A percentile compares a stretch with the other conserved stretches of the same genome.
Evolutionary conservation across 2,113 vertebrate species (phyloP).

Genomic region (Carollia perspicillata): DNA sequence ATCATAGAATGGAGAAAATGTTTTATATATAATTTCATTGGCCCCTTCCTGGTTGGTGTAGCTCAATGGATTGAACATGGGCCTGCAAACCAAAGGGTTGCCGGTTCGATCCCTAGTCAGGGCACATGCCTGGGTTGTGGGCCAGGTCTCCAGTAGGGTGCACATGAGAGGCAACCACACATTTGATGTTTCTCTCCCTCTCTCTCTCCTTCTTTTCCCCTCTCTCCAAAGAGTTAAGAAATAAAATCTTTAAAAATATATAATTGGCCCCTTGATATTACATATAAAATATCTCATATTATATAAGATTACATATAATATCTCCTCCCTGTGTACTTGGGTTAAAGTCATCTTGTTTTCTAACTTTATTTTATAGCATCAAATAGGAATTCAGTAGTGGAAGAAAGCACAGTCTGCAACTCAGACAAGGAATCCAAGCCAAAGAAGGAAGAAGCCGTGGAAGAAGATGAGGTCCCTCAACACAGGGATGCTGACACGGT

Average conservation of each 20-base stretch:
- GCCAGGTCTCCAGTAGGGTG: too few species aligned
- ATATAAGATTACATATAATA: background rate
- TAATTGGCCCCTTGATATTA: background rate
- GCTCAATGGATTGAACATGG: too few species aligned
- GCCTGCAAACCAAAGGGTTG: too few species aligned
- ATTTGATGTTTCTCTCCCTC: too few species aligned
- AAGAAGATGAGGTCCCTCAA: background rate
- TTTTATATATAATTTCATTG: background rate
- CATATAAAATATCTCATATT: background rate
- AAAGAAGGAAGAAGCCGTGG: background rate
- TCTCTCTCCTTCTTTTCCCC: too few species aligned
- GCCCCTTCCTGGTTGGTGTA: background rate
- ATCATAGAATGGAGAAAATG: background rate
- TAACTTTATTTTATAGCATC: conserved; percentile 30
- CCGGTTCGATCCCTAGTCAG: too few species aligned
- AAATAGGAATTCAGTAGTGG: background rate
- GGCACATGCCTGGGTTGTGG: too few species aligned
- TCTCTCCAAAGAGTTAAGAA: too few species aligned
- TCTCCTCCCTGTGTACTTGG: background rate
- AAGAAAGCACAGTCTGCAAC: background rate
- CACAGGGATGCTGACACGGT: background rate
- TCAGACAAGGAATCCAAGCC: background rate
- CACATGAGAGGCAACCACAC: too few species aligned
- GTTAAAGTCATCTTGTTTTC: conserved; percentile 38
- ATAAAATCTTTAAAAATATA: background rate